Percentiles rank a stretch among this genome's conserved stretches.
Conservation (phyloP, 2,888 invertebrate species). For the Noctua fimbriata region DNA sequence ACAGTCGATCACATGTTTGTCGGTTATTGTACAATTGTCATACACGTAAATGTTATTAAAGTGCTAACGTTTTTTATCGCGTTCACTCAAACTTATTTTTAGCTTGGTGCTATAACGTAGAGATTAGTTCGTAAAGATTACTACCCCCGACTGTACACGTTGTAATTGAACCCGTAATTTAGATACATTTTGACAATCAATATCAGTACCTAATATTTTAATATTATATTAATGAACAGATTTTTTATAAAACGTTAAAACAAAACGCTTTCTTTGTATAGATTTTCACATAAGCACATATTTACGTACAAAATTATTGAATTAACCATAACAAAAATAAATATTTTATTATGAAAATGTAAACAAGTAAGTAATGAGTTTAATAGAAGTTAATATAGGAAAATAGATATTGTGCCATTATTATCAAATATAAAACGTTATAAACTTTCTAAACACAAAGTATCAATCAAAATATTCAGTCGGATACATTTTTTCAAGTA, state of each 20-base stretch:
- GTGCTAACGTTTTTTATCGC: constrained; percentile 52
- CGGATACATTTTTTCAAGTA: constrained; percentile 22
- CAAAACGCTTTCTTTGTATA: constrained; percentile 28
- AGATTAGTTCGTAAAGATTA: constrained; percentile 55
- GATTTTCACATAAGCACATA: constrained; percentile 32
- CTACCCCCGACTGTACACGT: constrained; percentile 61
- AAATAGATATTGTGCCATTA: constrained; percentile 60
- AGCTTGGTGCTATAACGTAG: constrained; percentile 73
- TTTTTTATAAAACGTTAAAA: constrained; percentile 30
- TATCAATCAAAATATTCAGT: constrained; percentile 22
- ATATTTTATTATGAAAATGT: constrained; percentile 50
- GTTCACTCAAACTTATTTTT: constrained; percentile 61
- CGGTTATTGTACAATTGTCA: constrained; percentile 38
- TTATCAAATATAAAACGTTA: constrained; percentile 36
- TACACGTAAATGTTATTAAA: constrained; percentile 38
- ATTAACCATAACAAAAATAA: constrained; percentile 34
- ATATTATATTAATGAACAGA: constrained; percentile 37
- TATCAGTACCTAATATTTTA: constrained; percentile 25
- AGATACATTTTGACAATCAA: constrained; percentile 41
- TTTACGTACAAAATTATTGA: constrained; percentile 41
- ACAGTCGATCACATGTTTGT: constrained; percentile 4
- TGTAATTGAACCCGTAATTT: constrained; percentile 34
- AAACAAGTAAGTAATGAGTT: constrained; percentile 33
- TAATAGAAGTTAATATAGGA: constrained; percentile 51
- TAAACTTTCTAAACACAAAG: constrained; percentile 19